Conservation (phyloP, 2,113 vertebrate genomes). For the Tachycineta bicolor region DNA sequence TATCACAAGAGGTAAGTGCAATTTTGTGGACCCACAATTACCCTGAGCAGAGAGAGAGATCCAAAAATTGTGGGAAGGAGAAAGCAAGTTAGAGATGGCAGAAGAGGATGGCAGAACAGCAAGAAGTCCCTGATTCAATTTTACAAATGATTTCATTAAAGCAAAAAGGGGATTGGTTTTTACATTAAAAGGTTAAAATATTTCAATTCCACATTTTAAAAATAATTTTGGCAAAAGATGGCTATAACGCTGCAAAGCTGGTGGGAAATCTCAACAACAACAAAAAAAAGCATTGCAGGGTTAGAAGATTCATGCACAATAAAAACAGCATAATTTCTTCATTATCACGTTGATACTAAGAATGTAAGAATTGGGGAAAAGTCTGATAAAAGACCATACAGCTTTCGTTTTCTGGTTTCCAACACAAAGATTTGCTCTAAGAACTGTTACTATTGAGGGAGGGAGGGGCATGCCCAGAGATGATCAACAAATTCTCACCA, state of each 20-base stretch:
- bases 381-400: not conserved
- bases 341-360: not conserved
- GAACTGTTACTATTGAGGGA: accelerated
- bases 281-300: too few species aligned
- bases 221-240: not conserved
- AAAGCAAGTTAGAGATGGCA: not conserved
- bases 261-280: not conserved
- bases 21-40: not conserved
- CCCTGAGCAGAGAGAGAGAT: not conserved
- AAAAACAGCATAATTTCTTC: not conserved
- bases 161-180: not conserved
- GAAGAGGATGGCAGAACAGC: not conserved
- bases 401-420: not conserved
- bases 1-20: not conserved
- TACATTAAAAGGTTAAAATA: not conserved
- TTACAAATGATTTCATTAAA: not conserved
- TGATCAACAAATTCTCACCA: not conserved
- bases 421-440: not conserved
- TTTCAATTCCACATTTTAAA: not conserved
- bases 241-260: not conserved
- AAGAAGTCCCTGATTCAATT: not conserved
- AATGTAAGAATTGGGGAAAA: not conserved
- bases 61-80: not conserved
- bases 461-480: accelerated
- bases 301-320: not conserved